Evolutionary conservation across 2,113 vertebrate genomes (phyloP), one percentile per base, ranked within the genome.

Genomic region (Thymallus thymallus): DNA sequence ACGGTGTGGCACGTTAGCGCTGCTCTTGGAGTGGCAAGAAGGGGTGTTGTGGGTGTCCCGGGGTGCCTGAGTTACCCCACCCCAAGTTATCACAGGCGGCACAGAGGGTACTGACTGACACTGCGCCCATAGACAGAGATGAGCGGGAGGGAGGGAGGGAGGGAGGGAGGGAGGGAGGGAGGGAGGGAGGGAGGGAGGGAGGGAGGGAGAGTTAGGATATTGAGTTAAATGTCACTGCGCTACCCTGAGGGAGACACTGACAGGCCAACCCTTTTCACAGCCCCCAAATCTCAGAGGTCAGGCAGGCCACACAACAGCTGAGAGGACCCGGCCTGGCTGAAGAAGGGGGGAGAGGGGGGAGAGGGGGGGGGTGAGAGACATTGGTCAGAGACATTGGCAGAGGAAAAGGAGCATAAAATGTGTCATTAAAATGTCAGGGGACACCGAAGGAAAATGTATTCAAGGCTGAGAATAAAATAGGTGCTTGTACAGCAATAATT

Each of bases 161-260:
- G 62, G 13, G 4, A 13, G 22, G 2, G 2, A 23, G 61, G 4
- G 2, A 62, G 61, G 0, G 7, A 62, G 60, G 0, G 6, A 14
- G 12, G 0, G 20, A 26, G 22, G 13, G 16, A 61, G 58, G 7
- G 7, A 71, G 69, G 55, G 24, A 58, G 46, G 5, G 77, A 82
- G 76, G 76, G 63, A 51, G 22, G 13, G 35, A n/a, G 90, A 93
- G 80, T 82, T 86, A 83, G 85, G 89, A 91, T 91, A 92, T 92
- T 93, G 89, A 91, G 85, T 91, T 93, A 92, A 93, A 93, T 93
- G 92, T 93, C 91, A 93, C 72, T 80, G 82, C 87, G 74, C 74
- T 82, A 69, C 82, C 79, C 79, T 84, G 86, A 91, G 86, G 87
- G 84, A 89, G 85, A 88, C 87, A 91, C 89, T 91, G 91, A 92